These are phyloP conservation scores for Megalonaias nervosa DNA, from an alignment of 1,140 invertebrate genomes.

Conservation along the genomic window DNA sequence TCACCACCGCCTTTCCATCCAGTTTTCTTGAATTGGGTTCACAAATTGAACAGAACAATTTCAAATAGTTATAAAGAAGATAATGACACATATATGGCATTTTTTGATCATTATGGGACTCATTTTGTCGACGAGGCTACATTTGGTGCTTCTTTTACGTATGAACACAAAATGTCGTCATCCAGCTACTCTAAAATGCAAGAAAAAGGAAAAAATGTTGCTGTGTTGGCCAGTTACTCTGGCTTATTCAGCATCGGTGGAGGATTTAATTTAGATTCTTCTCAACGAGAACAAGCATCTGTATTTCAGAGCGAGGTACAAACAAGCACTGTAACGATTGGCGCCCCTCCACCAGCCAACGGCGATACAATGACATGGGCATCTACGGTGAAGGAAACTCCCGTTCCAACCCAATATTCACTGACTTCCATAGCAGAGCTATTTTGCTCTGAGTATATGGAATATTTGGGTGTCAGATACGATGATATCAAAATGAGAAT, in stretches of 20 bases:
- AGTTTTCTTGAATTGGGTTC: slow-evolving; percentile 17
- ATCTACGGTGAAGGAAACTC: slow-evolving; percentile 19
- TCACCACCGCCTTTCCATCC: slow-evolving; percentile 12
- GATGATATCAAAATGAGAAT: slow-evolving; percentile 17
- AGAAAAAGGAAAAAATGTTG: slow-evolving; percentile 9
- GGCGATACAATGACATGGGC: slow-evolving; percentile 28
- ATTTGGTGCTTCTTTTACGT: slow-evolving; percentile 22
- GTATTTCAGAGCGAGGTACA: slow-evolving; percentile 12
- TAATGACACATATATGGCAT: slow-evolving; percentile 7
- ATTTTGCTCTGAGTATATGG: slow-evolving; percentile 24
- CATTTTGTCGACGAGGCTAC: slow-evolving; percentile 21
- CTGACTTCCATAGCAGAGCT: slow-evolving; percentile 15
- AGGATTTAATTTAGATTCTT: slow-evolving; percentile 11
- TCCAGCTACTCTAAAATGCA: neutral
- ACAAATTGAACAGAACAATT: slow-evolving; percentile 9
- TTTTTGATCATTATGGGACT: slow-evolving; percentile 27
- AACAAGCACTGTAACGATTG: slow-evolving; percentile 24
- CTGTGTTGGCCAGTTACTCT: slow-evolving; percentile 9
- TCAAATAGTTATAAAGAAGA: neutral
- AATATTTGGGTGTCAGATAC: slow-evolving; percentile 12
- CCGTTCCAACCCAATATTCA: slow-evolving; percentile 19
- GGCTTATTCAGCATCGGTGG: slow-evolving; percentile 2
- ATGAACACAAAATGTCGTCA: slow-evolving; percentile 27
- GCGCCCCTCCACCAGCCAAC: slow-evolving; percentile 27
- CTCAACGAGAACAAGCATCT: slow-evolving; percentile 8